Evolutionary conservation across 2,113 vertebrate genomes (phyloP).

Genomic region (Cyanistes caeruleus): DNA sequence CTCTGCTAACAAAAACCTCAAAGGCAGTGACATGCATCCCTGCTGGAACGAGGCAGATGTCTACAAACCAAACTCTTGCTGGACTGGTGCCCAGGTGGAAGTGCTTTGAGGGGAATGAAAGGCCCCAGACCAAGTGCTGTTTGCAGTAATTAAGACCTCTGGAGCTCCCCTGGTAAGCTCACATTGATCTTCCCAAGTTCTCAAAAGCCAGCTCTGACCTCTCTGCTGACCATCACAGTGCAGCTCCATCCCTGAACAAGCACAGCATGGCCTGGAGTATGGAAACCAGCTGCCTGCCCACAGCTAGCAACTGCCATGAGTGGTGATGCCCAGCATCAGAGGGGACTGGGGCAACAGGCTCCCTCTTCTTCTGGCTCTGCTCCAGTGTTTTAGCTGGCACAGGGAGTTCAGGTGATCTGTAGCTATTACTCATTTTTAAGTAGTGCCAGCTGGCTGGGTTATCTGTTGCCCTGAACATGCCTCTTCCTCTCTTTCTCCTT

Average conservation of each 20-base stretch:
- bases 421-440: background rate
- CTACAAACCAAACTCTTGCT: background rate
- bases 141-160: background rate
- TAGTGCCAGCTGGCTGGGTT: background rate
- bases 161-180: background rate
- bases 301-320: background rate
- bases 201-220: background rate
- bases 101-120: background rate
- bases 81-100: background rate
- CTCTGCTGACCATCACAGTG: background rate
- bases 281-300: background rate
- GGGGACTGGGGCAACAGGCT: background rate
- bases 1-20: background rate
- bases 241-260: background rate
- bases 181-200: background rate
- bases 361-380: background rate
- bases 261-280: background rate
- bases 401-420: background rate
- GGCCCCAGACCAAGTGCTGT: background rate
- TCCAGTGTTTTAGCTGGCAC: background rate
- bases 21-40: background rate
- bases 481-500: background rate
- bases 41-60: background rate
- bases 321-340: background rate
- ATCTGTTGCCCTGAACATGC: background rate